Percentiles rank a stretch among this genome's conserved stretches.
These are phyloP conservation scores for Chamaetylas fuelleborni DNA, from an alignment of 2,113 vertebrate species.

Conservation along the genomic window DNA sequence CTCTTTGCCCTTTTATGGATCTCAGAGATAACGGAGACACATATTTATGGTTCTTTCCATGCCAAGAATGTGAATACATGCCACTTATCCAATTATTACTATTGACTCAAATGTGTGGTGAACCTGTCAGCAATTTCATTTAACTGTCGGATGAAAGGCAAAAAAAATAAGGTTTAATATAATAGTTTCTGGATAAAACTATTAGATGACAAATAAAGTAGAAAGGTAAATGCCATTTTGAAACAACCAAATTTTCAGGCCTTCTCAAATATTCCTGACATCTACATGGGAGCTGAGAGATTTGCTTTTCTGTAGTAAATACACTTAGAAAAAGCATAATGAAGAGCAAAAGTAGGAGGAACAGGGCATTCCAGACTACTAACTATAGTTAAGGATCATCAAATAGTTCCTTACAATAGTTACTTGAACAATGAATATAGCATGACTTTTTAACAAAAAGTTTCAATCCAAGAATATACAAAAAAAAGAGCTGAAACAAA, in stretches of 20 bases:
- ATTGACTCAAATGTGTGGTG: background rate
- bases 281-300: background rate
- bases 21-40: background rate
- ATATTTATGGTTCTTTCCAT: background rate
- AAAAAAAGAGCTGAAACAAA: background rate
- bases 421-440: background rate
- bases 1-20: background rate
- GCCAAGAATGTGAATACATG: background rate
- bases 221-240: background rate
- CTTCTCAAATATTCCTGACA: background rate
- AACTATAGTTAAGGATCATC: background rate
- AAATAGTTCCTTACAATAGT: background rate
- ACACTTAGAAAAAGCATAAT: background rate
- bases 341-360: background rate
- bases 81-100: background rate
- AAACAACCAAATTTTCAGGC: background rate
- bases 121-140: background rate
- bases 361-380: background rate
- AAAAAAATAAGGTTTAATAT: background rate
- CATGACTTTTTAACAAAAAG: background rate
- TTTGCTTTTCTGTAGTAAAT: background rate
- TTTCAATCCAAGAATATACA: background rate
- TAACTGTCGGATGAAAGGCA: background rate
- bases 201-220: background rate
- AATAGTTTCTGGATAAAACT: background rate